Conservation (phyloP, 2,113 vertebrate species). For the Malurus melanocephalus region DNA sequence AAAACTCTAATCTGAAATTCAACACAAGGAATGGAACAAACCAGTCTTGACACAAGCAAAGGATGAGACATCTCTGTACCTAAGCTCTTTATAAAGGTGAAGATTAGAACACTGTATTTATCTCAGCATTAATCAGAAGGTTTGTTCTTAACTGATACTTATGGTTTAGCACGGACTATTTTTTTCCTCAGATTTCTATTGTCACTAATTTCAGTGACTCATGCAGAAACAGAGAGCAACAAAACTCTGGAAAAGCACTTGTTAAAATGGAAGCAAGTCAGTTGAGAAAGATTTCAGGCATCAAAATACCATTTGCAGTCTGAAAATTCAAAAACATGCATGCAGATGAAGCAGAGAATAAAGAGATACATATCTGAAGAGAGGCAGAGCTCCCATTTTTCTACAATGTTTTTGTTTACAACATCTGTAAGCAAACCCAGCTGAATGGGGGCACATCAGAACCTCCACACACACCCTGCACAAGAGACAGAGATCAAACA, state of each 20-base stretch:
- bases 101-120: neutral
- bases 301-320: neutral
- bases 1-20: neutral
- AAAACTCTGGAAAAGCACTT: neutral
- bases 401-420: neutral
- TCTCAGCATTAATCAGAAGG: neutral
- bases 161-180: neutral
- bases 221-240: neutral
- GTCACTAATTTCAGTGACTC: neutral
- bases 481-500: fast-evolving
- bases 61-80: neutral
- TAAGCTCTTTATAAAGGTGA: neutral
- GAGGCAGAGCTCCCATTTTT: neutral
- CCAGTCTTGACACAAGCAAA: neutral
- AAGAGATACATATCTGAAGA: fast-evolving
- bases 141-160: neutral
- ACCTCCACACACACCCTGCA: fast-evolving
- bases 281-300: neutral
- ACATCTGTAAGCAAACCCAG: neutral
- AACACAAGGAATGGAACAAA: neutral
- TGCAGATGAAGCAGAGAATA: neutral
- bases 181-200: neutral
- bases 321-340: neutral
- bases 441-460: neutral
- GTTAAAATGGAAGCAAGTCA: neutral